Conservation (phyloP, 1,140 invertebrate genomes). For the Zaprionus lachaisei region DNA sequence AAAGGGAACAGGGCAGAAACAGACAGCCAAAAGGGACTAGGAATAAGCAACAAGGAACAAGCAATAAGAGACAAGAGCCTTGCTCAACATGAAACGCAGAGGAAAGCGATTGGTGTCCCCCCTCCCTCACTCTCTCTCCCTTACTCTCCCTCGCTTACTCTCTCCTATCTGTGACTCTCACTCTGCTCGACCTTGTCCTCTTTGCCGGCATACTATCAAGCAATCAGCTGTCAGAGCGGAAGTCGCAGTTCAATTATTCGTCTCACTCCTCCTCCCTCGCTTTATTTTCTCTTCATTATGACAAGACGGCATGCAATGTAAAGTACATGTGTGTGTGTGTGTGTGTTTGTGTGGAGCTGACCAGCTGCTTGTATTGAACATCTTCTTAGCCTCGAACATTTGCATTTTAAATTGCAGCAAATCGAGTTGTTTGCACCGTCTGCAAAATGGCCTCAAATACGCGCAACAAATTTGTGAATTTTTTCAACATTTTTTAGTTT, state of each 20-base stretch:
- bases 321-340: conserved; percentile 19
- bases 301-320: conserved; percentile 31
- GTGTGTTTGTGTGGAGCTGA: conserved; percentile 32
- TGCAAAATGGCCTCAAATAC: conserved; percentile 49
- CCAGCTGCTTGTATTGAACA: conserved; percentile 43
- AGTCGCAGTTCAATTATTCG: conserved; percentile 78
- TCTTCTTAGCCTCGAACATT: conserved; percentile 71
- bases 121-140: conserved; percentile 1
- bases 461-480: conserved; percentile 61
- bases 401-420: conserved; percentile 79
- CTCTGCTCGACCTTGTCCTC: conserved; percentile 23
- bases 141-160: neutral
- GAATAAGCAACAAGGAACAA: conserved; percentile 1
- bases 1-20: neutral
- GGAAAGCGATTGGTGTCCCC: neutral
- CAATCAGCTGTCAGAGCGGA: conserved; percentile 73
- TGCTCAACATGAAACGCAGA: conserved; percentile 27
- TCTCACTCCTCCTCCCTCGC: conserved; percentile 35
- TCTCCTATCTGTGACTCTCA: neutral
- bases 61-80: conserved; percentile 28
- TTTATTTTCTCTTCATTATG: conserved; percentile 43
- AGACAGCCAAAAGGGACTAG: neutral
- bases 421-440: conserved; percentile 71
- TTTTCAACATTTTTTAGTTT: conserved; percentile 51
- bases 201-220: conserved; percentile 26